phyloP scores from a whole-genome alignment of 2,888 invertebrate genomes.

The Scaeva pyrastri region DNA sequence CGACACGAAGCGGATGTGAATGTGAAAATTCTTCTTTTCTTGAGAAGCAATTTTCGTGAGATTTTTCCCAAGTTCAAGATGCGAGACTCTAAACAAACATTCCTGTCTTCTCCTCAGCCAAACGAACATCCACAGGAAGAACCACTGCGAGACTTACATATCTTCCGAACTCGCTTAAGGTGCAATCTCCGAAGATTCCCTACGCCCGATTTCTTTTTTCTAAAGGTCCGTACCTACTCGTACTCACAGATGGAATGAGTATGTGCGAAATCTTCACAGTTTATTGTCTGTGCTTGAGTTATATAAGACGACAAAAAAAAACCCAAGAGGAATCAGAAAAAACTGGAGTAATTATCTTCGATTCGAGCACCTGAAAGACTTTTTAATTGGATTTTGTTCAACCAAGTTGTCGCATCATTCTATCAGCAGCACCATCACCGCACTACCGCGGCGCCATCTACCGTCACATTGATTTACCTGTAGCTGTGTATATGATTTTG shows the following conservation, averaged over 20 bases:
- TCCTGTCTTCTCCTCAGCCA: constrained; percentile 20
- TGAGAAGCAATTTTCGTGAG: constrained; percentile 53
- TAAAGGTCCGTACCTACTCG: background rate
- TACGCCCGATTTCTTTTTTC: constrained; percentile 1
- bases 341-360: constrained; percentile 77
- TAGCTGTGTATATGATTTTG: background rate
- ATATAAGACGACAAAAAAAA: too few relatives aligned
- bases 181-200: constrained; percentile 5
- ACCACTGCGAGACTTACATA: too few relatives aligned
- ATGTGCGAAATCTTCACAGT: constrained; percentile 19
- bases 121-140: too few relatives aligned
- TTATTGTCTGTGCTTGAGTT: constrained; percentile 43
- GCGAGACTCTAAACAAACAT: constrained; percentile 20
- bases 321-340: constrained; percentile 19
- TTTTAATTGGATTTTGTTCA: constrained; percentile 77
- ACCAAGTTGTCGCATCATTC: constrained; percentile 72
- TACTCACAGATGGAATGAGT: background rate
- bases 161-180: background rate
- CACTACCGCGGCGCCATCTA: too few relatives aligned
- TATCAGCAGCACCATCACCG: background rate
- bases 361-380: constrained; percentile 76
- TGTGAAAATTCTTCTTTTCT: constrained; percentile 48
- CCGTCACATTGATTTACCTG: background rate
- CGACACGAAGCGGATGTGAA: constrained; percentile 6
- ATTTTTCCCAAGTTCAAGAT: constrained; percentile 62